A percentile compares a stretch with the other conserved stretches of the same genome.
Conservation (phyloP, 1,140 invertebrate species). For the Tetragnatha versicolor region DNA sequence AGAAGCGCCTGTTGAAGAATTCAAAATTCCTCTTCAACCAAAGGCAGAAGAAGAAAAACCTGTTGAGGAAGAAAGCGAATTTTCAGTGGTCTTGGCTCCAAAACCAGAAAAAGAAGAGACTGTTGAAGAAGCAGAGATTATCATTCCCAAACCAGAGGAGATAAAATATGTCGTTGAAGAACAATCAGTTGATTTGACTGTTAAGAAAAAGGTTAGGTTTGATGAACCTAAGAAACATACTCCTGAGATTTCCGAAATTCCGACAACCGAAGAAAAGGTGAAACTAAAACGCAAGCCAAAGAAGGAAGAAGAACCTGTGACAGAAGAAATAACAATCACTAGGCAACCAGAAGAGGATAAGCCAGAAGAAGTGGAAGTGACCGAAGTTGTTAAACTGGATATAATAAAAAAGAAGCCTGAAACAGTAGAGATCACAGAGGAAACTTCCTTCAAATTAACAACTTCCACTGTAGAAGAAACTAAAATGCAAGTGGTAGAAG, state of each 20-base stretch:
- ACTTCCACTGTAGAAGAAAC: constrained; percentile 58
- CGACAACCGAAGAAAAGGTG: constrained; percentile 52
- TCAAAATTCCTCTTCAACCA: constrained; percentile 41
- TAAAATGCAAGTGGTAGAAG: constrained; percentile 57
- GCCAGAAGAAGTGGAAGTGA: constrained; percentile 4
- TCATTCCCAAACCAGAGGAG: constrained; percentile 50
- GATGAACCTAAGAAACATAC: neutral
- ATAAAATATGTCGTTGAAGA: constrained; percentile 43
- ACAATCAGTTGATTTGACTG: constrained; percentile 51
- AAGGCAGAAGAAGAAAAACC: constrained; percentile 16
- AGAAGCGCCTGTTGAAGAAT: constrained; percentile 23
- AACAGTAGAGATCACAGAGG: constrained; percentile 50
- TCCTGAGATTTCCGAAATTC: constrained; percentile 11
- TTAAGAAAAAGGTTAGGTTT: constrained; percentile 46
- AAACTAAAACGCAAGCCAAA: constrained; percentile 59
- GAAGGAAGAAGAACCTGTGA: constrained; percentile 54
- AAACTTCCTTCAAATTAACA: constrained; percentile 30
- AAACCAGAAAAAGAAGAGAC: constrained; percentile 36
- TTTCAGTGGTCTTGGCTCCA: constrained; percentile 24
- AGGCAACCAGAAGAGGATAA: constrained; percentile 34
- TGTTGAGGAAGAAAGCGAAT: constrained; percentile 17
- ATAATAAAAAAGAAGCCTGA: constrained; percentile 54
- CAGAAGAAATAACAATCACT: constrained; percentile 15
- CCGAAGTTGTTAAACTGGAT: constrained; percentile 38
- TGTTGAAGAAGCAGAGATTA: constrained; percentile 27